Conservation (phyloP, 2,888 invertebrate genomes). For the Smittia aterrima region DNA sequence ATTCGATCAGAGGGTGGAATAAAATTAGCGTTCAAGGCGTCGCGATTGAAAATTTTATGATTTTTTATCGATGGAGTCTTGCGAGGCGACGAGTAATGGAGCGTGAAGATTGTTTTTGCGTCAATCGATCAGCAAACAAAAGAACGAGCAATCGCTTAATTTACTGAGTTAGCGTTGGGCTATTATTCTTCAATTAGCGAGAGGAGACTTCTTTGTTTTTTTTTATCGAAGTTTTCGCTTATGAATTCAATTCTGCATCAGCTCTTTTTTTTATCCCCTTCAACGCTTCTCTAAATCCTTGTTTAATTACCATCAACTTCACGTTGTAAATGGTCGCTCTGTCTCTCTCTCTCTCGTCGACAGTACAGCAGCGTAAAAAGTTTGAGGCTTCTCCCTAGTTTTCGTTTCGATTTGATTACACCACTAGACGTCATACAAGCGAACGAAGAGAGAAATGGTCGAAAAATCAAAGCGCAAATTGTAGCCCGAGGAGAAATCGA, state of each 20-base stretch:
- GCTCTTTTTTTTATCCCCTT: neutral
- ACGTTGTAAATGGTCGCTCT: neutral
- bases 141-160: conserved; percentile 8
- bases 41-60: neutral
- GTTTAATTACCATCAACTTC: conserved; percentile 7
- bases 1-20: conserved; percentile 38
- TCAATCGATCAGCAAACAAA: neutral
- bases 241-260: neutral
- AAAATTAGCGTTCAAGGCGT: conserved; percentile 29
- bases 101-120: neutral
- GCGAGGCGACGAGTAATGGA: neutral
- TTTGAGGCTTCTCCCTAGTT: neutral
- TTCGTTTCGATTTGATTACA: neutral
- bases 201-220: neutral
- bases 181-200: conserved; percentile 18
- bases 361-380: conserved; percentile 2
- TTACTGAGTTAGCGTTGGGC: neutral
- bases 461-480: neutral
- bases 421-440: neutral
- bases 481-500: conserved; percentile 4
- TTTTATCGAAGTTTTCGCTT: neutral
- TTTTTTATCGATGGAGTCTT: conserved; percentile 13
- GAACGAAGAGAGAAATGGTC: neutral
- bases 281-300: neutral
- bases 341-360: too few relatives aligned